Percentiles rank a stretch among this genome's conserved stretches.
Conservation (phyloP, 2,797 vertebrate genomes). For the Nannoperca australis region DNA sequence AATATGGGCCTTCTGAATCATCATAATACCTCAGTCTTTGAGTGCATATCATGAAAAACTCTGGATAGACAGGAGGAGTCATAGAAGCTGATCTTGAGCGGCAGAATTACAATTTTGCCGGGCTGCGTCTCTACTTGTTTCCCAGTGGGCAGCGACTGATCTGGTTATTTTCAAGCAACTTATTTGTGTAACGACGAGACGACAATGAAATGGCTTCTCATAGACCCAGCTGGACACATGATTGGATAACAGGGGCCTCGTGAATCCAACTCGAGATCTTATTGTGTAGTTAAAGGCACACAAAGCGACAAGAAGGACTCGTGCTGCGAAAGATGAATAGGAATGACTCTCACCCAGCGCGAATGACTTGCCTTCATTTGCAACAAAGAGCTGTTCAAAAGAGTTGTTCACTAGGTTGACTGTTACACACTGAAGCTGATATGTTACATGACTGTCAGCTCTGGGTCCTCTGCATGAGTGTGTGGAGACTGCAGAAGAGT, state of each 20-base stretch:
- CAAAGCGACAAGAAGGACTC: neutral
- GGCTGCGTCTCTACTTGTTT: neutral
- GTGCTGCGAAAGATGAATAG: constrained; percentile 16
- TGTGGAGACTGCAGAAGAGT: neutral
- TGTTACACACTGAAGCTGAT: constrained; percentile 14
- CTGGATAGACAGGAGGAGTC: neutral
- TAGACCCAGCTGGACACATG: constrained; percentile 36
- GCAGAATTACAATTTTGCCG: neutral
- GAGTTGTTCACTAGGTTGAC: neutral
- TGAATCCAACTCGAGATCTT: constrained; percentile 10
- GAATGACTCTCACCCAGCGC: constrained; percentile 4
- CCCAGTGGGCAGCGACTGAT: neutral
- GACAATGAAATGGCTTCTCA: constrained; percentile 20
- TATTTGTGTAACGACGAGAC: constrained; percentile 1
- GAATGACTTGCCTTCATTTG: constrained; percentile 17
- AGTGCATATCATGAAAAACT: neutral
- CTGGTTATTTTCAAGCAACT: constrained; percentile 10
- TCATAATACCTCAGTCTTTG: neutral
- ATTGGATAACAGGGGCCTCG: constrained; percentile 18
- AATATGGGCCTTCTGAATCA: neutral
- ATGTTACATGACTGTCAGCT: constrained; percentile 17
- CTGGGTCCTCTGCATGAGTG: constrained; percentile 4
- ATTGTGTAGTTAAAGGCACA: constrained; percentile 18
- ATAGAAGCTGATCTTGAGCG: neutral
- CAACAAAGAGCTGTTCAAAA: constrained; percentile 18